Evolutionary conservation across 2,888 invertebrate species (phyloP), one percentile per base, ranked within the genome.

Genomic region (Tanaodytes sp.): DNA sequence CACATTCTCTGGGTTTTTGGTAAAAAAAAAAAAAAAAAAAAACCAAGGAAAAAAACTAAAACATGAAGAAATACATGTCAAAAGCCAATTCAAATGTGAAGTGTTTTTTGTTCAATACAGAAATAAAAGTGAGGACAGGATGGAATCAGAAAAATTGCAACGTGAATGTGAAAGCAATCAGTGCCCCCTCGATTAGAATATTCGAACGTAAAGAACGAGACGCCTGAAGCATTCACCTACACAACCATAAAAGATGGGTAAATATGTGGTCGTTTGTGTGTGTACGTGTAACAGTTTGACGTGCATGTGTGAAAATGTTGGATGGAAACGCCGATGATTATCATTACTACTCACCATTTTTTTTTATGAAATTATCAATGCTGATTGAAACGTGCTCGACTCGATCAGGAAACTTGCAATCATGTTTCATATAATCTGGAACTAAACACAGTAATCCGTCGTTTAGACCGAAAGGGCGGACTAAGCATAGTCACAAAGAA

Each of bases 291-390:
- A 3, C 19, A 1, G 2, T 1, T 6, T 4, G 6, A 46, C 8
- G 45, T 18, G 16, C n/a, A 37, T 27, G 30, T 14, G 23, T 20
- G 30, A n/a, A n/a, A n/a, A n/a, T n/a, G n/a, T n/a, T n/a, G n/a
- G n/a, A n/a, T n/a, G n/a, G n/a, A n/a, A n/a, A n/a, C n/a, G n/a
- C n/a, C 23, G 23, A 23, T 5, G 4, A 23, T 5, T 23, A 23
- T 23, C 18, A 59, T 52, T 18, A 51, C 16, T 54, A 66, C 66
- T 66, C 40, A 66, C 66, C 66, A 66, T 66, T 66, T 52, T 66
- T 66, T 52, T 23, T 23, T 5, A 49, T n/a, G 2, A 16, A 52
- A 46, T 12, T 9, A 16, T 45, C 40, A 48, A 66, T 2, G 40
- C 37, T 36, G 52, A 16, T 30, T 12, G 30, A 57, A 49, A 36